These are phyloP conservation scores for Caranx melampygus DNA, from an alignment of 2,113 vertebrate genomes.

Conservation along the genomic window DNA sequence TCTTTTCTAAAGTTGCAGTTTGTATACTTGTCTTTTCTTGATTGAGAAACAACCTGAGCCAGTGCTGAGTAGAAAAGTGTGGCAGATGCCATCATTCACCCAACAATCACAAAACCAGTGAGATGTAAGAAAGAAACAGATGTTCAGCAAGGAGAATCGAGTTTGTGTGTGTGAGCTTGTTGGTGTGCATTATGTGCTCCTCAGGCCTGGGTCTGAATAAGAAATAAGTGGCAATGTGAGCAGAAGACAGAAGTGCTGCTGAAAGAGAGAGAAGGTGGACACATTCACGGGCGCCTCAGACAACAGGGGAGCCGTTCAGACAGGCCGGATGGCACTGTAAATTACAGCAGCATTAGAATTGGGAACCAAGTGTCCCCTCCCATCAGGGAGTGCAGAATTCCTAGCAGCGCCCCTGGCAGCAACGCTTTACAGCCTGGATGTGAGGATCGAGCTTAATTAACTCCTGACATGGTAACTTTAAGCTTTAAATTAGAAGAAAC, in stretches of 20 bases:
- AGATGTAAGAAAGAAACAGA: slow-evolving; percentile 55
- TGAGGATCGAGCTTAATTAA: slow-evolving; percentile 37
- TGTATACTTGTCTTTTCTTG: slow-evolving; percentile 40
- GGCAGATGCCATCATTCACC: slow-evolving; percentile 46
- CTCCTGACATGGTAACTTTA: neutral
- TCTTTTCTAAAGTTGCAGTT: slow-evolving; percentile 35
- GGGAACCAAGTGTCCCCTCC: slow-evolving; percentile 55
- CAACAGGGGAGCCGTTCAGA: slow-evolving; percentile 22
- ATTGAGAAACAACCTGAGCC: neutral
- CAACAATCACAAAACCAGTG: slow-evolving; percentile 43
- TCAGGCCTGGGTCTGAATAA: slow-evolving; percentile 34
- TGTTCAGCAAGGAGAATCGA: slow-evolving; percentile 44
- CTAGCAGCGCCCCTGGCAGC: slow-evolving; percentile 66
- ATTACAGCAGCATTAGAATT: slow-evolving; percentile 58
- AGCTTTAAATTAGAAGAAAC: slow-evolving; percentile 21
- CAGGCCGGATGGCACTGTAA: slow-evolving; percentile 62
- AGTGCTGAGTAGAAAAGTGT: slow-evolving; percentile 32
- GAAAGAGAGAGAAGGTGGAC: neutral
- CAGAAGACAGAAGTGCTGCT: slow-evolving; percentile 27
- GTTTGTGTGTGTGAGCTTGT: slow-evolving; percentile 24
- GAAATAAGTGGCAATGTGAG: slow-evolving; percentile 36
- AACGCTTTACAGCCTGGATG: slow-evolving; percentile 37
- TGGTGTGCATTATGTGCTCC: slow-evolving; percentile 44
- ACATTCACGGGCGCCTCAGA: slow-evolving; percentile 15
- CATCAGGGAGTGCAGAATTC: slow-evolving; percentile 67